A percentile compares a stretch with the other conserved stretches of the same genome.
phyloP scores from a whole-genome alignment of 2,113 vertebrate species.

The Ranitomeya imitator region DNA sequence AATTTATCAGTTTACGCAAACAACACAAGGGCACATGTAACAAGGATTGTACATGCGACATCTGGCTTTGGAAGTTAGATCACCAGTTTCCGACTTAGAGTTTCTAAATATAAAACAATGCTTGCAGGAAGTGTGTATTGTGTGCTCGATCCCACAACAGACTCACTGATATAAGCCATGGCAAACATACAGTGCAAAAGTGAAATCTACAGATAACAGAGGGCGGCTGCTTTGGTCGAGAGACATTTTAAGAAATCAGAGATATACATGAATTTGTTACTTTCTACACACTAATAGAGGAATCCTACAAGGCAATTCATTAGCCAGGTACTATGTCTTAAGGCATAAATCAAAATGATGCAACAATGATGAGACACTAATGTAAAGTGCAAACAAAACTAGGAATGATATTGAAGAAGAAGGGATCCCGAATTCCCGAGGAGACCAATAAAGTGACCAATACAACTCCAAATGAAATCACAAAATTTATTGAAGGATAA shows the following conservation, averaged over 20 bases:
- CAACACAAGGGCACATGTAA: neutral
- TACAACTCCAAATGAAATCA: no score
- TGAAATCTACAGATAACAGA: neutral
- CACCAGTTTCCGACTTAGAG: neutral
- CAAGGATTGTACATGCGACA: neutral
- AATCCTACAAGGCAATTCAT: no score
- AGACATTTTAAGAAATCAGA: neutral
- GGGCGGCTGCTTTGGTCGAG: neutral
- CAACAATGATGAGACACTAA: no score
- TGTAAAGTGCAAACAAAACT: no score
- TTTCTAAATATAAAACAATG: constrained; percentile 6
- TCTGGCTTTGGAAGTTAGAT: neutral
- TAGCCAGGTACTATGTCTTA: no score
- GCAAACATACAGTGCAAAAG: neutral
- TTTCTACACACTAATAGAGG: no score
- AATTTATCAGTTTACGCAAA: neutral
- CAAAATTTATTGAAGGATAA: no score
- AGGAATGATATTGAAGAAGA: no score
- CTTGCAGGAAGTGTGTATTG: constrained; percentile 10
- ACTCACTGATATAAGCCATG: neutral
- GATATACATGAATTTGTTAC: neutral
- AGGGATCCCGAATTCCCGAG: no score
- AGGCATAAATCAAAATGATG: no score
- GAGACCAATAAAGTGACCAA: no score
- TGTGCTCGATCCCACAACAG: neutral